Percentiles rank a stretch among this genome's conserved stretches.
phyloP scores from a whole-genome alignment of 2,113 vertebrate genomes.

The Notiomystis cincta region DNA sequence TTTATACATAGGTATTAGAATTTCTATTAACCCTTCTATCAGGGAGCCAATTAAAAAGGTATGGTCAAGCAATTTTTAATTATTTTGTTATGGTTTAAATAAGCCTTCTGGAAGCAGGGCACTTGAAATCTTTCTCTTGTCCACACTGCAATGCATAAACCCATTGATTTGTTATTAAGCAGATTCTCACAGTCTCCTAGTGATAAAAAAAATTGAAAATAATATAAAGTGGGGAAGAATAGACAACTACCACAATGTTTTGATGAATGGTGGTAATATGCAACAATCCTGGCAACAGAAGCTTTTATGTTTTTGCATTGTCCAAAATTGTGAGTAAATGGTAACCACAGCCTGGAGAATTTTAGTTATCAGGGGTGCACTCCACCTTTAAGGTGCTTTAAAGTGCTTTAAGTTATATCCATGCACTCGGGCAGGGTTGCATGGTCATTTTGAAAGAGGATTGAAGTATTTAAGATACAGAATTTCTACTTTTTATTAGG shows the following conservation, averaged over 20 bases:
- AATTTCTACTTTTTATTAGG: not conserved
- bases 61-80: conserved; percentile 47
- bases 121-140: not conserved
- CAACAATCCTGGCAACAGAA: not conserved
- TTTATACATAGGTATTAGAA: conserved; percentile 25
- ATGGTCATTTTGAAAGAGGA: not conserved
- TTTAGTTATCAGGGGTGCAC: not conserved
- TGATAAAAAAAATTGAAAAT: conserved; percentile 15
- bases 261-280: conserved; percentile 17
- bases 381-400: not conserved
- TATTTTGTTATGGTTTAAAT: conserved; percentile 7
- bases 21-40: conserved; percentile 51
- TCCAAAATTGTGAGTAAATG: not conserved
- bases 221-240: not conserved
- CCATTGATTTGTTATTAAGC: not conserved
- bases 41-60: conserved; percentile 31
- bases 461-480: not conserved
- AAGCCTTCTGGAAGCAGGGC: not conserved
- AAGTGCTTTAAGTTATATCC: not conserved
- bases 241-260: not conserved
- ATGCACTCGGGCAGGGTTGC: not conserved
- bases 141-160: not conserved
- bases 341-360: not conserved
- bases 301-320: not conserved
- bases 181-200: not conserved